Conservation (phyloP, 2,888 invertebrate genomes). For the Eupithecia abbreviata region DNA sequence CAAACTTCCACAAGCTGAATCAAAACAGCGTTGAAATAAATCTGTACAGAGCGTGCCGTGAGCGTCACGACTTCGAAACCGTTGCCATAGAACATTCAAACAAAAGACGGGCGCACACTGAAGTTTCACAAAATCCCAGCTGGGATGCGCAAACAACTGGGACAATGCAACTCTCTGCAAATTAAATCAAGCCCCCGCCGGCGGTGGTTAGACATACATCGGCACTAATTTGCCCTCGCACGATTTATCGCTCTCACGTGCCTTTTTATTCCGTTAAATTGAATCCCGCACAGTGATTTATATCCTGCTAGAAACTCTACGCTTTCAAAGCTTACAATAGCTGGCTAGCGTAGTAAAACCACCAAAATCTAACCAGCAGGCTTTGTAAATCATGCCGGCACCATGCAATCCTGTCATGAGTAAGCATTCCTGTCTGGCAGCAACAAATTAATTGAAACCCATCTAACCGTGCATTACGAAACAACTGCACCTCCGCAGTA, state of each 20-base stretch:
- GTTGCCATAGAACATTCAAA: conserved; percentile 55
- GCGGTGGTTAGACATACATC: conserved; percentile 66
- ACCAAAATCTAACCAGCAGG: conserved; percentile 42
- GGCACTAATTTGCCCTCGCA: conserved; percentile 66
- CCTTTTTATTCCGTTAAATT: conserved; percentile 60
- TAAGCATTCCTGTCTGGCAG: conserved; percentile 38
- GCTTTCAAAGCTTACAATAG: conserved; percentile 31
- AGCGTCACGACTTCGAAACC: conserved; percentile 54
- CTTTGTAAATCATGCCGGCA: conserved; percentile 43
- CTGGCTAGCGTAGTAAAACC: conserved; percentile 32
- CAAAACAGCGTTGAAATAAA: conserved; percentile 54
- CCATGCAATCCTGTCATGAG: conserved; percentile 47
- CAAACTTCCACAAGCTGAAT: conserved; percentile 38
- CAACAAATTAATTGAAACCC: conserved; percentile 58
- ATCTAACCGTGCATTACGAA: conserved; percentile 48
- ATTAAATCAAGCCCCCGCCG: conserved; percentile 61
- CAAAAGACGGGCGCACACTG: conserved; percentile 59
- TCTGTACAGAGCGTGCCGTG: conserved; percentile 45
- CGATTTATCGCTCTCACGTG: conserved; percentile 65
- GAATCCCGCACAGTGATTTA: conserved; percentile 57
- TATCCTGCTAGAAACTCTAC: conserved; percentile 33
- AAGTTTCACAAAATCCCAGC: conserved; percentile 60
- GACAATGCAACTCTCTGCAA: conserved; percentile 65
- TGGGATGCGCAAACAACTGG: conserved; percentile 62
- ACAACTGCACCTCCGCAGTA: conserved; percentile 49